Evolutionary conservation across 37 sponge, comb jelly and placozoan genomes (phyloP), one percentile per base, ranked within the genome.

Genomic region (Spongia lamella): DNA sequence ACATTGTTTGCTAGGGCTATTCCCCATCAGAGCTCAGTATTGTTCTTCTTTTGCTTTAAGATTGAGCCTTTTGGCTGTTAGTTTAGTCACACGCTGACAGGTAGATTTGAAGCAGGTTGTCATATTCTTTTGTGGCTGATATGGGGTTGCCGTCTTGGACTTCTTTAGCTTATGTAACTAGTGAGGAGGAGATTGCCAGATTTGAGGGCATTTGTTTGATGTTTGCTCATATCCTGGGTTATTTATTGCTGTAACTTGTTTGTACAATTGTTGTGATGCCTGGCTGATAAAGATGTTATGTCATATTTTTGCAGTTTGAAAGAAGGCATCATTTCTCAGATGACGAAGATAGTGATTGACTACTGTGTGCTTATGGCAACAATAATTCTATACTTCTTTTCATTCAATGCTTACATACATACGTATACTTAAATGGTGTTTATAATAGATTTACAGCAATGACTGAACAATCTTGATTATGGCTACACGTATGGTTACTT

Each of bases 221-320:
- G 92, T 79, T 92, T 34, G 80, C 92, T 13, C 92, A 92, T 76
- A 89, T 72, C 79, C 84, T 43, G 84, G 89, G 53, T 79, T 92
- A 69, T 92, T 92, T 83, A 87, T 92, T 75, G 60, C 37, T 5
- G 88, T 92, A n/a, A 83, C 85, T 70, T 34, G 83, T 79, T 83
- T 92, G 62, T 92, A 91, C 39, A 79, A 86, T 36, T 77, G 92
- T 37, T 78, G 76, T 39, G 74, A 81, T 60, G 82, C 87, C 56
- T 70, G 87, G 53, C 72, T 86, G 53, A 58, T 90, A 32, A 82
- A n/a, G n/a, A n/a, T n/a, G n/a, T n/a, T n/a, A n/a, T n/a, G n/a
- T n/a, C n/a, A n/a, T 65, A 1, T 66, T 36, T 70, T 6, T 73
- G 22, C 61, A 88, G 91, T 91, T 91, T 83, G 92, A 91, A 24